Evolutionary conservation across 1,140 invertebrate species (phyloP).

Genomic region (Pseudachorutes palmiensis): DNA sequence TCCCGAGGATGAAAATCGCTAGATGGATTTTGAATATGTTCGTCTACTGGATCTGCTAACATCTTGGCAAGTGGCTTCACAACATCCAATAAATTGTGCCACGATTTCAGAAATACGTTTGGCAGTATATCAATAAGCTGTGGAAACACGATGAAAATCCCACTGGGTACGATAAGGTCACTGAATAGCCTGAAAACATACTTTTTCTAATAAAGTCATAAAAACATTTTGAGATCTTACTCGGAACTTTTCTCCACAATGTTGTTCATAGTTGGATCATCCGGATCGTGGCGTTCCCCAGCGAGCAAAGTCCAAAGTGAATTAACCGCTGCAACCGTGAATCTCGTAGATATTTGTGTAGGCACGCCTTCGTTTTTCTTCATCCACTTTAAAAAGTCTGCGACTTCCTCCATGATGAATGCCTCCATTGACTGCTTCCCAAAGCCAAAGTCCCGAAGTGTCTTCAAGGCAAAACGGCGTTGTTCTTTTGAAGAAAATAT

Average conservation of each 20-base stretch:
- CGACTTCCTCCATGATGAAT: slow-evolving; percentile 17
- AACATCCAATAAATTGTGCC: not conserved
- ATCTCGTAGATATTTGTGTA: slow-evolving; percentile 3
- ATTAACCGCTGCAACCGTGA: slow-evolving; percentile 54
- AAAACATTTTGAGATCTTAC: not conserved
- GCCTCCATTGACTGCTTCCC: slow-evolving; percentile 20
- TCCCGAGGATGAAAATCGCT: slow-evolving; percentile 15
- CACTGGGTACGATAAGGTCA: not conserved
- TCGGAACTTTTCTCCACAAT: not conserved
- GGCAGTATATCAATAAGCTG: slow-evolving; percentile 6
- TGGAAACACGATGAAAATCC: not conserved
- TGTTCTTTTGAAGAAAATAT: slow-evolving; percentile 12
- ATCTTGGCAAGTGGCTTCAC: not conserved
- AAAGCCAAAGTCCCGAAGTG: slow-evolving; percentile 20
- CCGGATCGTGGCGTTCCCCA: slow-evolving; percentile 51
- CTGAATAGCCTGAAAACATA: not conserved
- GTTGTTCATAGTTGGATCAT: slow-evolving; percentile 32
- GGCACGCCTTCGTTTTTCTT: not conserved
- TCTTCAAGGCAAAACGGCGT: slow-evolving; percentile 20
- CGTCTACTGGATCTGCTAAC: not conserved
- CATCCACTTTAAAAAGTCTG: slow-evolving; percentile 11
- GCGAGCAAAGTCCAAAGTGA: slow-evolving; percentile 79
- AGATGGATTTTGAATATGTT: not conserved
- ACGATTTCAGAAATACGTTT: not conserved
- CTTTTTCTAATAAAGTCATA: not conserved